Conservation (phyloP, 1,140 invertebrate genomes). For the Acromyrmex heyeri region DNA sequence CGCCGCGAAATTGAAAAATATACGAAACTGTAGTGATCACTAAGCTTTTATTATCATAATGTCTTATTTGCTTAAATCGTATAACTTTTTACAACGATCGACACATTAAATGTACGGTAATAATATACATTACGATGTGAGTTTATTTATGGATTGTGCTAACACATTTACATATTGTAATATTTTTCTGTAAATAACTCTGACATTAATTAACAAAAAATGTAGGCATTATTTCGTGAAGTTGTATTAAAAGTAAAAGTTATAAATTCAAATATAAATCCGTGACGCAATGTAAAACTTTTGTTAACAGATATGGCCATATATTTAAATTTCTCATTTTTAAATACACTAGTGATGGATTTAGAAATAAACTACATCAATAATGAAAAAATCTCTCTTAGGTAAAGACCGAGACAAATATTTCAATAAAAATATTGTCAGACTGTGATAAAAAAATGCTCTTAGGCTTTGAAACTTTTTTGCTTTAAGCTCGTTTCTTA, state of each 20-base stretch:
- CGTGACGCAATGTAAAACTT: neutral
- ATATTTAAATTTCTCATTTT: neutral
- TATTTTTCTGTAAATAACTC: constrained; percentile 2
- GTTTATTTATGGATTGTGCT: neutral
- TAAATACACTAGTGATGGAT: neutral
- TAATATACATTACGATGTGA: neutral
- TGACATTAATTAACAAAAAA: constrained; percentile 9
- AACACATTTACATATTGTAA: neutral
- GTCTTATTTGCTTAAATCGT: neutral
- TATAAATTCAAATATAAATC: neutral
- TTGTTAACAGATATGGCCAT: neutral
- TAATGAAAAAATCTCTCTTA: neutral
- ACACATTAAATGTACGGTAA: neutral
- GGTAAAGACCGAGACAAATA: neutral
- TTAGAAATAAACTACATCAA: neutral
- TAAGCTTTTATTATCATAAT: neutral
- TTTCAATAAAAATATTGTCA: neutral
- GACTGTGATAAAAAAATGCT: neutral
- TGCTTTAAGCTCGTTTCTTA: neutral
- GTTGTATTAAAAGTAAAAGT: neutral
- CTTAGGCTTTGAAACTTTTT: neutral
- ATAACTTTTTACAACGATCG: neutral
- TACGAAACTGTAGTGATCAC: neutral
- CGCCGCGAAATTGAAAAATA: constrained; percentile 6
- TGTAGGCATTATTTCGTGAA: neutral